Evolutionary conservation across 2,888 invertebrate genomes (phyloP).

Genomic region (Caenorhabditis imperialis): DNA sequence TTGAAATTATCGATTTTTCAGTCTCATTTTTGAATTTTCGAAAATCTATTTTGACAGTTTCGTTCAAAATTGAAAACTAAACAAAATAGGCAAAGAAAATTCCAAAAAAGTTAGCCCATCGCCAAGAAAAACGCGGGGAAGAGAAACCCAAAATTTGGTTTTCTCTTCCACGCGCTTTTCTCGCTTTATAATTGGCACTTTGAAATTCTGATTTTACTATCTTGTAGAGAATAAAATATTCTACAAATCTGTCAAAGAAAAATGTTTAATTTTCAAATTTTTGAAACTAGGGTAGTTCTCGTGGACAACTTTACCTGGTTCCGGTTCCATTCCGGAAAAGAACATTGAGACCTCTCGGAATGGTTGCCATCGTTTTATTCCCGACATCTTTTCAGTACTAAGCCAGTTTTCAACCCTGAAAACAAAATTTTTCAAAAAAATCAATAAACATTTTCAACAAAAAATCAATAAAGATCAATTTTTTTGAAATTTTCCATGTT

Average conservation of each 20-base stretch:
- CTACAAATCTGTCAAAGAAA: no score
- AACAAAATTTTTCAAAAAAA: no score
- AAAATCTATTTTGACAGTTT: background rate
- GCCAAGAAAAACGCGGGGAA: background rate
- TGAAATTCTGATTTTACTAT: background rate
- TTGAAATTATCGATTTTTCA: constrained; percentile 1
- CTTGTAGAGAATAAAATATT: no score
- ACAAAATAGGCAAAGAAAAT: background rate
- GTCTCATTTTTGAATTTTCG: no score
- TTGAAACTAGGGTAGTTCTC: no score
- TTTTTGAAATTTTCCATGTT: background rate
- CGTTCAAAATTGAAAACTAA: background rate
- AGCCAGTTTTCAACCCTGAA: constrained; percentile 71
- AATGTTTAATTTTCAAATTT: background rate
- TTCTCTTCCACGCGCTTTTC: no score
- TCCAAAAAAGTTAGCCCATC: no score
- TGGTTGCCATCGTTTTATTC: constrained; percentile 61
- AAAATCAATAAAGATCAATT: no score
- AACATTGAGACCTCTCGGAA: constrained; percentile 74
- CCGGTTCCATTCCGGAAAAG: constrained; percentile 59
- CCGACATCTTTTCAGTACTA: constrained; percentile 17
- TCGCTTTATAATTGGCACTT: background rate
- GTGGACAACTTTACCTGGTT: constrained; percentile 56
- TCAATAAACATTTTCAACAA: no score
- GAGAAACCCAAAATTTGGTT: no score